Conservation (phyloP, 1,140 invertebrate species). For the Idris sp. region DNA sequence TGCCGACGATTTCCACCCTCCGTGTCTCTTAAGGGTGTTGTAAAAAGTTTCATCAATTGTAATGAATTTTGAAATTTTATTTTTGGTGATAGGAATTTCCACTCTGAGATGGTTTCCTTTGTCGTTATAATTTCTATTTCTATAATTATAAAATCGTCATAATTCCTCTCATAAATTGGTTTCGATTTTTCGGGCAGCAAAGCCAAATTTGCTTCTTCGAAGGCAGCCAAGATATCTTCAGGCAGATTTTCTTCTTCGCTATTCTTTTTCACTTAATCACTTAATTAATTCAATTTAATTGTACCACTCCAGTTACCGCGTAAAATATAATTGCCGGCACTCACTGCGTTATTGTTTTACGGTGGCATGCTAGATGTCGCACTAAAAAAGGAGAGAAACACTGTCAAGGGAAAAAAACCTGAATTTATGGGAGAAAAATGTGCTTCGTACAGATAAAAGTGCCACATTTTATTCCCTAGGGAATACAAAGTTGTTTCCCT, state of each 20-base stretch:
- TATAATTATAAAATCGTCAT: constrained; percentile 16
- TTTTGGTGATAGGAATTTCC: constrained; percentile 15
- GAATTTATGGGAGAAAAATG: background rate
- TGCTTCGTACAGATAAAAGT: too few species aligned
- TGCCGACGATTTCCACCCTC: constrained; percentile 8
- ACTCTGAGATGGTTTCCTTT: constrained; percentile 11
- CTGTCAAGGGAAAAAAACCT: background rate
- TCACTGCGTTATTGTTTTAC: background rate
- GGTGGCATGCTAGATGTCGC: background rate
- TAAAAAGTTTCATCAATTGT: constrained; percentile 16
- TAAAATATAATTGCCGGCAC: background rate
- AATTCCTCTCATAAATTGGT: constrained; percentile 4
- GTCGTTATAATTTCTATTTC: too few species aligned
- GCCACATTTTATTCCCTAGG: too few species aligned
- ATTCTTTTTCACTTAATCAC: background rate
- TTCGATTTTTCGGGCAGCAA: constrained; percentile 9
- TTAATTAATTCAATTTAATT: background rate
- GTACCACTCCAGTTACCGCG: background rate
- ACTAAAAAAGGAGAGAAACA: background rate
- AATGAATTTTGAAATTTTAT: constrained; percentile 9
- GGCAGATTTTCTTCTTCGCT: constrained; percentile 5
- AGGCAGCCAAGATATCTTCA: constrained; percentile 6
- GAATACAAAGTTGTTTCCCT: too few species aligned
- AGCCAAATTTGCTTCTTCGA: background rate
- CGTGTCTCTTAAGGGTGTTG: background rate